These are phyloP conservation scores for Drosophila neotestacea DNA, from an alignment of 2,888 invertebrate species.

Conservation along the genomic window DNA sequence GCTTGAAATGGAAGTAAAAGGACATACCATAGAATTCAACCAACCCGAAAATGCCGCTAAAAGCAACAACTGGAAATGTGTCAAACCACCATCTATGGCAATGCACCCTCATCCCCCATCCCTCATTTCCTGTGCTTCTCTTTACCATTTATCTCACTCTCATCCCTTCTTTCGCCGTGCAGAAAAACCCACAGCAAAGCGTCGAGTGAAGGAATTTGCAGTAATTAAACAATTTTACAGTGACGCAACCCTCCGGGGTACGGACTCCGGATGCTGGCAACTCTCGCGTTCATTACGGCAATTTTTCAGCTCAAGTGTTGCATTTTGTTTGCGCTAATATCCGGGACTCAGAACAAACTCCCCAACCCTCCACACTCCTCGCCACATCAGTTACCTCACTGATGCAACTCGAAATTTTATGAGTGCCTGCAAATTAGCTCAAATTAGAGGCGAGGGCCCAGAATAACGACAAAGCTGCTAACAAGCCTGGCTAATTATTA, in stretches of 20 bases:
- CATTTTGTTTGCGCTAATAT: slow-evolving; percentile 81
- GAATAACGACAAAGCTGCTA: slow-evolving; percentile 28
- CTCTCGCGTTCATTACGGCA: slow-evolving; percentile 76
- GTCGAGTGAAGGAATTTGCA: slow-evolving; percentile 76
- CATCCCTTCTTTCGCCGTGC: not conserved
- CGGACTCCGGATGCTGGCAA: slow-evolving; percentile 50
- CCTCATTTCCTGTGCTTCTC: not conserved
- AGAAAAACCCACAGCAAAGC: slow-evolving; percentile 57
- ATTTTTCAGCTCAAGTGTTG: slow-evolving; percentile 81
- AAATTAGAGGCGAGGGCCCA: slow-evolving; percentile 55
- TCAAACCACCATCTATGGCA: slow-evolving; percentile 65
- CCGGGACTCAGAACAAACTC: slow-evolving; percentile 44
- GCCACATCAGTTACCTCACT: not conserved
- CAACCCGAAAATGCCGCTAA: slow-evolving; percentile 70
- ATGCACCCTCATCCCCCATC: slow-evolving; percentile 9
- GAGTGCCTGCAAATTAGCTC: slow-evolving; percentile 77
- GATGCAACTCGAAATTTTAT: slow-evolving; percentile 65
- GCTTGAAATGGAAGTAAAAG: slow-evolving; percentile 25
- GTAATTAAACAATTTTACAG: slow-evolving; percentile 77
- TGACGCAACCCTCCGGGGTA: slow-evolving; percentile 62
- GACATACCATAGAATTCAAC: slow-evolving; percentile 47
- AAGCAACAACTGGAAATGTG: slow-evolving; percentile 74
- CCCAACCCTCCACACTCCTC: no score
- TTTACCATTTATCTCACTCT: not conserved
- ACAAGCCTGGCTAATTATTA: slow-evolving; percentile 65